Evolutionary conservation across 2,888 invertebrate genomes (phyloP).

Genomic region (Lasioglossum leucozonium): DNA sequence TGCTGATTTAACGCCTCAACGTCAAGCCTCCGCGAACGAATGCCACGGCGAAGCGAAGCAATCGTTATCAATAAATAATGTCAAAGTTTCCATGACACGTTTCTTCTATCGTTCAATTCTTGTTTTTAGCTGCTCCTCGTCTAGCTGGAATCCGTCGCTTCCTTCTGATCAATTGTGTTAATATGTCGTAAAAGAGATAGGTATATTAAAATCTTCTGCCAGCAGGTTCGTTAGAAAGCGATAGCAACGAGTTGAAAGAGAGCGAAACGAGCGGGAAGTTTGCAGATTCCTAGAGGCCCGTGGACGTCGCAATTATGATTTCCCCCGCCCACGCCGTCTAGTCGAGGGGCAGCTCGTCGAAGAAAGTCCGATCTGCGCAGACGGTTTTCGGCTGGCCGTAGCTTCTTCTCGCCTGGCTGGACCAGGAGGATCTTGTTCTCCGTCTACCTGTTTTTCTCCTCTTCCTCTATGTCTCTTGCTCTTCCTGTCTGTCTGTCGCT

Average conservation of each 20-base stretch:
- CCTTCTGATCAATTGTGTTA: no score
- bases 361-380: conserved; percentile 45
- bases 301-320: conserved; percentile 43
- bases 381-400: conserved; percentile 7
- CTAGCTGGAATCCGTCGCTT: neutral
- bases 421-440: conserved; percentile 31
- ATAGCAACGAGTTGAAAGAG: neutral
- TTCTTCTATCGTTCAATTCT: neutral
- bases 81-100: no score
- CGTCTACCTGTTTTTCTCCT: conserved; percentile 17
- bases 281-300: neutral
- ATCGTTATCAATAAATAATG: neutral
- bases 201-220: no score
- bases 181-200: no score
- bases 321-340: conserved; percentile 41
- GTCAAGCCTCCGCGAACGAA: neutral
- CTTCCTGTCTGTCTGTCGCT: conserved; percentile 51
- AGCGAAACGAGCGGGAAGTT: neutral
- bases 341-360: conserved; percentile 7
- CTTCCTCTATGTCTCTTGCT: conserved; percentile 46
- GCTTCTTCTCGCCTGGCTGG: conserved; percentile 32
- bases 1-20: neutral
- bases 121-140: neutral
- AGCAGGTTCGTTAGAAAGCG: neutral
- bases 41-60: neutral